Evolutionary conservation across 2,888 invertebrate species (phyloP).

Genomic region (Mayetiola destructor): DNA sequence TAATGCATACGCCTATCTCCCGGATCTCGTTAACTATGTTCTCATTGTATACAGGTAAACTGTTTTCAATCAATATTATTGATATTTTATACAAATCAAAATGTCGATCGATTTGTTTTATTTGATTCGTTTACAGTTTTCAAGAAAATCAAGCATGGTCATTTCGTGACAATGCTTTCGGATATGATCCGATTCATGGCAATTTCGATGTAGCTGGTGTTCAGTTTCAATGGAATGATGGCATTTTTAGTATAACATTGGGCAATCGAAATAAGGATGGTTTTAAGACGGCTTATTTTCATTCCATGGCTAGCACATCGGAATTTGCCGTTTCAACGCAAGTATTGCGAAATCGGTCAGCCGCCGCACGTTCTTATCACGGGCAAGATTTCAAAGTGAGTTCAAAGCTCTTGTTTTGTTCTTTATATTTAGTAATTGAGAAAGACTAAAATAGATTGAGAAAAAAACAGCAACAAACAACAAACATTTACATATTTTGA

Average conservation of each 20-base stretch:
- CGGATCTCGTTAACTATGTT: conserved; percentile 53
- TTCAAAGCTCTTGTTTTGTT: background rate
- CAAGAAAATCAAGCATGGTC: background rate
- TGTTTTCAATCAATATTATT: no score
- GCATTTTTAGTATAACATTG: conserved; percentile 58
- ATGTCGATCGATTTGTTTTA: background rate
- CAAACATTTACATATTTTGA: conserved; percentile 58
- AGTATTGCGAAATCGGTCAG: conserved; percentile 45
- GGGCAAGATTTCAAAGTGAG: conserved; percentile 51
- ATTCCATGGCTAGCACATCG: conserved; percentile 59
- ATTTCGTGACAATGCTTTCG: conserved; percentile 36
- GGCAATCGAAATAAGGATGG: conserved; percentile 49
- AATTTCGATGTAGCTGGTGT: conserved; percentile 56
- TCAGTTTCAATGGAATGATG: conserved; percentile 62
- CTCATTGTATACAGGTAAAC: conserved; percentile 46
- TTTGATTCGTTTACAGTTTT: background rate
- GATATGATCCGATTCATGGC: conserved; percentile 55
- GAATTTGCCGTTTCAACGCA: conserved; percentile 62
- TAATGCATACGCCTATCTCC: conserved; percentile 56
- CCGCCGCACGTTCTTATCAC: conserved; percentile 37
- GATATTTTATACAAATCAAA: conserved; percentile 55
- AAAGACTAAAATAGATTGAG: background rate
- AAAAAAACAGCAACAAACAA: no score
- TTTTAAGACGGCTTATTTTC: conserved; percentile 61
- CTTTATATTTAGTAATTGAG: background rate